phyloP scores from a whole-genome alignment of 2,113 vertebrate genomes.

The Ramphastos sulfuratus region DNA sequence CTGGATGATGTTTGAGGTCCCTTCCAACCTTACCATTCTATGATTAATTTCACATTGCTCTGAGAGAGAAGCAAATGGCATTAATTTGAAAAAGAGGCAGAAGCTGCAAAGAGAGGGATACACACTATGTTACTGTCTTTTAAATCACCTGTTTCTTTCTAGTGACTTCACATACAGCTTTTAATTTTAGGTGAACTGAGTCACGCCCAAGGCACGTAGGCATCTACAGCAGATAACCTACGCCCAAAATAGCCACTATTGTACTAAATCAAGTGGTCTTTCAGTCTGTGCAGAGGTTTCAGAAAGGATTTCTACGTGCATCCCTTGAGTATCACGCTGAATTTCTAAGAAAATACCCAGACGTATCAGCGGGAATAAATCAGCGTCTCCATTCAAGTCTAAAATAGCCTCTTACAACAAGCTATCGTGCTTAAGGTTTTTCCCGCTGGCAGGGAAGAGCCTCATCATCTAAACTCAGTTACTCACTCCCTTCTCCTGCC shows the following conservation, averaged over 20 bases:
- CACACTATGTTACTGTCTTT: neutral
- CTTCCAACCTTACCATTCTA: too few relatives aligned
- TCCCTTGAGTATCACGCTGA: fast-evolving
- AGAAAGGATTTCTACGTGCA: fast-evolving
- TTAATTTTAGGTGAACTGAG: neutral
- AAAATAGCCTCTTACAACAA: neutral
- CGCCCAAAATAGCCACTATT: neutral
- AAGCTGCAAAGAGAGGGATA: neutral
- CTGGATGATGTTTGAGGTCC: too few relatives aligned
- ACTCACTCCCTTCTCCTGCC: neutral
- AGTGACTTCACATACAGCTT: neutral
- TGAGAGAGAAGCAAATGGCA: neutral
- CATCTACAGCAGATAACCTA: neutral
- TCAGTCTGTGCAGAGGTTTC: neutral
- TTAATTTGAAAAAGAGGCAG: neutral
- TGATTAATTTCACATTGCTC: neutral
- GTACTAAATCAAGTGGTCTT: neutral
- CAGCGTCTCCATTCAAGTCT: fast-evolving
- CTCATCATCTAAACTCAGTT: neutral
- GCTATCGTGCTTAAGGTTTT: neutral
- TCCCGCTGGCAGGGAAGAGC: neutral
- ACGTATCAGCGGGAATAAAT: neutral
- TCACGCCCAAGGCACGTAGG: neutral
- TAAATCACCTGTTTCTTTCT: neutral
- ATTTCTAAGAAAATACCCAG: neutral